A percentile compares a stretch with the other conserved stretches of the same genome.
phyloP scores from a whole-genome alignment of 2,797 vertebrate species.

The Scolopax rusticola region DNA sequence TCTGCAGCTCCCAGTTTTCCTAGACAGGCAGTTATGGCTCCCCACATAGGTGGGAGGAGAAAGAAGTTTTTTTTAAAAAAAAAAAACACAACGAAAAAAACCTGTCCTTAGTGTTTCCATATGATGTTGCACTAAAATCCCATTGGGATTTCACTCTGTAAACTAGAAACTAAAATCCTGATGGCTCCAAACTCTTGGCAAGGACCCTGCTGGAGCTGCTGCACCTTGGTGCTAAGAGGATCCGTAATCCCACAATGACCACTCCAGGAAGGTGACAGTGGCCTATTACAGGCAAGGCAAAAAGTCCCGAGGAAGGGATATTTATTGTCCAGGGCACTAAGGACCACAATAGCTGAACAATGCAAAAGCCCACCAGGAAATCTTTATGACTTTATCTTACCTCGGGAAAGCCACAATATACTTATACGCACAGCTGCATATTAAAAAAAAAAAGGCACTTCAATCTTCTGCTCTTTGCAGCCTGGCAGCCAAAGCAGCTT shows the following conservation, averaged over 20 bases:
- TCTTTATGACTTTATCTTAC: background rate
- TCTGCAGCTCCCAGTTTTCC: conserved; percentile 25
- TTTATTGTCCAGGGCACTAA: background rate
- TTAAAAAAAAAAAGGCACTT: background rate
- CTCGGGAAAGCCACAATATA: background rate
- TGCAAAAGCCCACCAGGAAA: conserved; percentile 15
- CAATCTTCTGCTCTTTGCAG: conserved; percentile 32
- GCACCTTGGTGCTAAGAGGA: background rate
- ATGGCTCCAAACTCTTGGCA: background rate
- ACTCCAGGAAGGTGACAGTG: background rate
- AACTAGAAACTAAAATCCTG: background rate
- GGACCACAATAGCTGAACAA: background rate
- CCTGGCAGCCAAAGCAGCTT: conserved; percentile 55
- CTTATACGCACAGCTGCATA: conserved; percentile 2
- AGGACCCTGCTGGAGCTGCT: background rate
- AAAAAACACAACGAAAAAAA: too few relatives aligned
- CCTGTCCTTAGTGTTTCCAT: background rate
- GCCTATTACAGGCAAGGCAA: background rate
- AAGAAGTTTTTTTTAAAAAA: background rate
- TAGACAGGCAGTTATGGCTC: conserved; percentile 16
- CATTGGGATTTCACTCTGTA: background rate
- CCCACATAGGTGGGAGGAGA: background rate
- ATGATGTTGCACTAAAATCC: background rate
- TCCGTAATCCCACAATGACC: background rate
- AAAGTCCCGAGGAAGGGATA: background rate